phyloP scores from a whole-genome alignment of 2,797 vertebrate species.

The Tolypeutes matacus region DNA sequence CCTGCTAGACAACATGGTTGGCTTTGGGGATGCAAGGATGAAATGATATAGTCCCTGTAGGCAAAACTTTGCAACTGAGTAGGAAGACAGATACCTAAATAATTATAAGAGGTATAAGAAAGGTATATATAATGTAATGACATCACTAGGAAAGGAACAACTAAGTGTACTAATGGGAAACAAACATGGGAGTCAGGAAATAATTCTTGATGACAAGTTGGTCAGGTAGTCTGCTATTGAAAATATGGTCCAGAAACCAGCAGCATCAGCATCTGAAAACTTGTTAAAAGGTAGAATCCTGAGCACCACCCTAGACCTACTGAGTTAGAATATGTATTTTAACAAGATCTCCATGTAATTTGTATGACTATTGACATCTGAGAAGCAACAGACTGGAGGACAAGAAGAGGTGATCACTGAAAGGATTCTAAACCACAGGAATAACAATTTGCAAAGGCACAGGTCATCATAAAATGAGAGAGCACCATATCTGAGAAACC shows the following conservation, averaged over 20 bases:
- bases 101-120: conserved; percentile 32
- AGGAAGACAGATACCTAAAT: not conserved
- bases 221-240: not conserved
- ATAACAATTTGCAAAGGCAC: not conserved
- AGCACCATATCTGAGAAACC: not conserved
- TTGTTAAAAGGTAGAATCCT: not conserved
- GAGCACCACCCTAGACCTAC: not conserved
- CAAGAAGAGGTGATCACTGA: not conserved
- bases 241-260: not conserved
- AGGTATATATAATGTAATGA: not conserved
- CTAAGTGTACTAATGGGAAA: not conserved
- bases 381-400: conserved; percentile 16
- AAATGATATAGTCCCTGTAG: not conserved
- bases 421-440: conserved; percentile 35
- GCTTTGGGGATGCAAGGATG: not conserved
- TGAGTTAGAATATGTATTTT: not conserved
- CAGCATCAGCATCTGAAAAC: not conserved
- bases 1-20: not conserved
- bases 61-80: not conserved
- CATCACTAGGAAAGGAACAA: not conserved
- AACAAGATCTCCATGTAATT: not conserved
- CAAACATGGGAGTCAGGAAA: not conserved
- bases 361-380: not conserved
- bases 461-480: not conserved
- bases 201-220: not conserved